Evolutionary conservation across 2,888 invertebrate genomes (phyloP).

Genomic region (Zeuzera pyrina): DNA sequence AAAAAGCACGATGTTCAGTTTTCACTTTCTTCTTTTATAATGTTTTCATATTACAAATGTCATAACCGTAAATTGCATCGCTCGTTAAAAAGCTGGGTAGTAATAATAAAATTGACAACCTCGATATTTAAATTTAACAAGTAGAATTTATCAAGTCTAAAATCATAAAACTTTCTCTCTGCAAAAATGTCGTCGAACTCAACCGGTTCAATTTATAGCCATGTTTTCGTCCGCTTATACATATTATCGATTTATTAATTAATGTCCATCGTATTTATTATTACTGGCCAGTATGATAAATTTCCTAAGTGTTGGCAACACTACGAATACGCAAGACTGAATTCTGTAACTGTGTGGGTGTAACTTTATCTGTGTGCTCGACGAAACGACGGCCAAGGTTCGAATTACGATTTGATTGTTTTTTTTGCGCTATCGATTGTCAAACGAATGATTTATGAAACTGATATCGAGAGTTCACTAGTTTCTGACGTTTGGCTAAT

Average conservation of each 20-base stretch:
- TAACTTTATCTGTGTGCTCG: no score
- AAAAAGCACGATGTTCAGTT: not conserved
- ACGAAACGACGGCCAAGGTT: slow-evolving; percentile 25
- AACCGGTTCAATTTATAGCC: slow-evolving; percentile 16
- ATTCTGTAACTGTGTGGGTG: no score
- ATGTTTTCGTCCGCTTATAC: slow-evolving; percentile 27
- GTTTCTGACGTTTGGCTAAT: slow-evolving; percentile 7
- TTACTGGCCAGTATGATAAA: slow-evolving; percentile 25
- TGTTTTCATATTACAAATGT: no score
- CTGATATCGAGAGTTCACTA: slow-evolving; percentile 19
- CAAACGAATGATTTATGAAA: slow-evolving; percentile 22
- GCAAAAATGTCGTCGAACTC: slow-evolving; percentile 29
- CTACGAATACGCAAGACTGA: slow-evolving; percentile 5
- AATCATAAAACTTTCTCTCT: not conserved
- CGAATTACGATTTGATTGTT: slow-evolving; percentile 29
- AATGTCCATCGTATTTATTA: slow-evolving; percentile 37
- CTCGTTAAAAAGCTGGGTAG: no score
- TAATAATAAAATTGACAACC: not conserved
- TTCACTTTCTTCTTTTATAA: not conserved
- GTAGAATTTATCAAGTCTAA: not conserved
- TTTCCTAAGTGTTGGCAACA: slow-evolving; percentile 19
- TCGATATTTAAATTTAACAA: not conserved
- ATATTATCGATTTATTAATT: slow-evolving; percentile 36
- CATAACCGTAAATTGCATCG: no score
- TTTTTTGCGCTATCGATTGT: no score